A percentile compares a stretch with the other conserved stretches of the same genome.
Evolutionary conservation across 2,888 invertebrate genomes (phyloP).

Genomic region (Hylaea fasciaria): DNA sequence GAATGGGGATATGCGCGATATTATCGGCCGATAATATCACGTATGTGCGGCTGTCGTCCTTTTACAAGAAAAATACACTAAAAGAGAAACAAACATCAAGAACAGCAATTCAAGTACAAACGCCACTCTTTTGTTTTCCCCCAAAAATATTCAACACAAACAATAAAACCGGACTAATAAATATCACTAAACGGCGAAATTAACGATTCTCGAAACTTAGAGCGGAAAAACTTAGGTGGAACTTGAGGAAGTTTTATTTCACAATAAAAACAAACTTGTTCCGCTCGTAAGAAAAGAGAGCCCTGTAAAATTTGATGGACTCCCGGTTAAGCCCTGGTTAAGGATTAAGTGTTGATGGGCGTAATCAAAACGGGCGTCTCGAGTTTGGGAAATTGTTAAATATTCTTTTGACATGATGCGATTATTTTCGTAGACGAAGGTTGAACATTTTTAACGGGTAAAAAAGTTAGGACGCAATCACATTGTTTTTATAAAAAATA

Average conservation of each 20-base stretch:
- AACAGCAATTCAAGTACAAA: too few species aligned
- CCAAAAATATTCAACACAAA: slow-evolving; percentile 23
- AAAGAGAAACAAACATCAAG: too few species aligned
- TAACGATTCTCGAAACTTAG: slow-evolving; percentile 51
- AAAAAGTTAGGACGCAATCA: too few species aligned
- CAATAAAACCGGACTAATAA: slow-evolving; percentile 42
- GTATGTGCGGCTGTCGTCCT: too few species aligned
- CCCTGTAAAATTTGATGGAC: slow-evolving; percentile 52
- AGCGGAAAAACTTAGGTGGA: slow-evolving; percentile 45
- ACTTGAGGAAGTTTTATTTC: slow-evolving; percentile 52
- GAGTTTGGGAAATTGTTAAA: slow-evolving; percentile 13
- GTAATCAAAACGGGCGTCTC: slow-evolving; percentile 25
- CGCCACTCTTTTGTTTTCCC: slow-evolving; percentile 5
- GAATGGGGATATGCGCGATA: too few species aligned
- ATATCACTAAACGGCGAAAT: slow-evolving; percentile 52
- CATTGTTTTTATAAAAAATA: too few species aligned
- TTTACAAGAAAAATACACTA: too few species aligned
- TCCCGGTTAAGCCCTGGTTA: slow-evolving; percentile 42
- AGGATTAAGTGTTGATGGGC: slow-evolving; percentile 47
- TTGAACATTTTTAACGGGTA: background rate
- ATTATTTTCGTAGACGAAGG: background rate
- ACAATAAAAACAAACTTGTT: slow-evolving; percentile 56
- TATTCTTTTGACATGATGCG: slow-evolving; percentile 29
- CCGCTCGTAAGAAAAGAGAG: slow-evolving; percentile 49
- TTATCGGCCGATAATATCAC: too few species aligned